A percentile compares a stretch with the other conserved stretches of the same genome.
Evolutionary conservation across 2,888 invertebrate genomes (phyloP).

Genomic region (Drosophila percnosoma): DNA sequence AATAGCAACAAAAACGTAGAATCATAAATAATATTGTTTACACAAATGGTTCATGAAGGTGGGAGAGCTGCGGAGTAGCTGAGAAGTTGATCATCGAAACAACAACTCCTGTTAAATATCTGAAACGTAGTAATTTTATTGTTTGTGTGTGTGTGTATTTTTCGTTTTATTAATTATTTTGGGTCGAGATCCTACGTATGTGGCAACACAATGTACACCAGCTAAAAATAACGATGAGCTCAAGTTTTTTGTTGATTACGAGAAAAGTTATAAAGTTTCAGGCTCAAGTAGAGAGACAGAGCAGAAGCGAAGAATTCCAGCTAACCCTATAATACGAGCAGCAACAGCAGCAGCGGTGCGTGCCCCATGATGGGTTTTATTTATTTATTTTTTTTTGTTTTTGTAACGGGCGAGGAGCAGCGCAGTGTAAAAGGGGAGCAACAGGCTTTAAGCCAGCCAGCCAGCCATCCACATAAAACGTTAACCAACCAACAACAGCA

Average conservation of each 20-base stretch:
- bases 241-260: slow-evolving; percentile 60
- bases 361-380: slow-evolving; percentile 37
- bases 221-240: slow-evolving; percentile 77
- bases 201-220: not conserved
- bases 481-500: slow-evolving; percentile 35
- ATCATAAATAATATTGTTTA: slow-evolving; percentile 77
- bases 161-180: slow-evolving; percentile 36
- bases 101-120: slow-evolving; percentile 58
- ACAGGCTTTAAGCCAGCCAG: slow-evolving; percentile 65
- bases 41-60: slow-evolving; percentile 71
- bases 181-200: slow-evolving; percentile 70
- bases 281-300: slow-evolving; percentile 39
- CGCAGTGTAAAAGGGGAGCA: slow-evolving; percentile 68
- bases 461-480: slow-evolving; percentile 50
- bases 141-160: slow-evolving; percentile 10
- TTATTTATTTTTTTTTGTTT: not conserved
- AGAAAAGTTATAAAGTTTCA: slow-evolving; percentile 73
- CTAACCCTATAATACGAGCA: slow-evolving; percentile 55
- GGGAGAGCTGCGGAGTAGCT: slow-evolving; percentile 21
- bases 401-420: slow-evolving; percentile 50
- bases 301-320: slow-evolving; percentile 51
- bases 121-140: slow-evolving; percentile 30
- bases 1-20: slow-evolving; percentile 34
- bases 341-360: slow-evolving; percentile 44
- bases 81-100: slow-evolving; percentile 24